Evolutionary conservation across 2,797 vertebrate species (phyloP).

Genomic region (Telmatherina bonti): DNA sequence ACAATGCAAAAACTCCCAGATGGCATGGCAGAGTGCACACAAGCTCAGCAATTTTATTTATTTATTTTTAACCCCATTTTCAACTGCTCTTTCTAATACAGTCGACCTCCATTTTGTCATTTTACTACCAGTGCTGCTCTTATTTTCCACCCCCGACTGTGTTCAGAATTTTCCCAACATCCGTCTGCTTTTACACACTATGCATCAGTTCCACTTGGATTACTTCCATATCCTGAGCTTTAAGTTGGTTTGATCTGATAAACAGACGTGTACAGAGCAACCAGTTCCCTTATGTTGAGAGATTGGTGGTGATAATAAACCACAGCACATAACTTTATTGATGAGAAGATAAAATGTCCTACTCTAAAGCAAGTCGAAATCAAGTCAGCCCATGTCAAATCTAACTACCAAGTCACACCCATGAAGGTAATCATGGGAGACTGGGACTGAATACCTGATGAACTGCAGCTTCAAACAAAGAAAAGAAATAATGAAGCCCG

Average conservation of each 20-base stretch:
- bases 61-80: not conserved
- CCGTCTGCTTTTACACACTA: slow-evolving; percentile 34
- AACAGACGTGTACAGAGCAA: slow-evolving; percentile 3
- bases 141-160: slow-evolving; percentile 18
- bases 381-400: slow-evolving; percentile 47
- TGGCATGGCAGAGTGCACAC: slow-evolving; percentile 10
- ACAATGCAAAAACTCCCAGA: slow-evolving; percentile 41
- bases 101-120: slow-evolving; percentile 49
- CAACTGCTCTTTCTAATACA: slow-evolving; percentile 30
- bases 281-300: not conserved
- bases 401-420: slow-evolving; percentile 20
- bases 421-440: slow-evolving; percentile 47
- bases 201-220: slow-evolving; percentile 42
- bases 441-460: slow-evolving; percentile 48
- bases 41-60: slow-evolving; percentile 16
- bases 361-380: slow-evolving; percentile 39
- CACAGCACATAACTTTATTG: slow-evolving; percentile 4
- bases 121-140: slow-evolving; percentile 25
- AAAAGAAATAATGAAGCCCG: slow-evolving; percentile 61
- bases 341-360: slow-evolving; percentile 15
- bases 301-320: not conserved
- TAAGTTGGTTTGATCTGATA: slow-evolving; percentile 13
- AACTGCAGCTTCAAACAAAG: slow-evolving; percentile 39
- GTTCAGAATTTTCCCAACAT: not conserved
- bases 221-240: slow-evolving; percentile 15